These are phyloP conservation scores for Notechis scutatus DNA, from an alignment of 2,113 vertebrate species.

Conservation along the genomic window DNA sequence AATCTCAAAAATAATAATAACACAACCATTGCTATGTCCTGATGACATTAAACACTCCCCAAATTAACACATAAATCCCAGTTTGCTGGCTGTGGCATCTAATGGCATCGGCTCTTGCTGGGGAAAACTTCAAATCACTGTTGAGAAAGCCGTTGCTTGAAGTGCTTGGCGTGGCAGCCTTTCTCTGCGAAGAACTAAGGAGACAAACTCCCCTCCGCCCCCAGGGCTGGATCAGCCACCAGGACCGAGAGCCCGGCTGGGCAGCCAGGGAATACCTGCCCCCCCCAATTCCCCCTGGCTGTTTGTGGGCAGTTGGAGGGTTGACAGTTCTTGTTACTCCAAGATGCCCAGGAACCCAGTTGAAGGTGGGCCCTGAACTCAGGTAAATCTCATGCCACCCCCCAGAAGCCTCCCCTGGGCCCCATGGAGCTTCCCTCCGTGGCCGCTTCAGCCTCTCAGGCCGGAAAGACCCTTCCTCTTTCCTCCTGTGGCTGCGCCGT, in stretches of 20 bases:
- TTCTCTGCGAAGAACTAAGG: rapidly evolving
- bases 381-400: background rate
- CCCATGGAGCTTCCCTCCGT: background rate
- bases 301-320: background rate
- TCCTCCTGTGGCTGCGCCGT: background rate
- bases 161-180: background rate
- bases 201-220: background rate
- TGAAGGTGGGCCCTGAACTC: background rate
- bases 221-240: background rate
- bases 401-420: background rate
- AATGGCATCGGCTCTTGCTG: background rate
- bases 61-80: background rate
- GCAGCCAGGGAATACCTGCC: background rate
- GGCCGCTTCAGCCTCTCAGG: background rate
- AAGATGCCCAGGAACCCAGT: background rate
- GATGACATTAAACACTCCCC: background rate
- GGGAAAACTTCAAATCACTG: background rate
- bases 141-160: background rate
- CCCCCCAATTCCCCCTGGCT: background rate
- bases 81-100: background rate
- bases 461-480: background rate
- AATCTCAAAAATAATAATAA: background rate
- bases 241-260: background rate
- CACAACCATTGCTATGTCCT: background rate
- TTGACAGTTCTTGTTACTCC: background rate